These are phyloP conservation scores for Toxotes chatareus DNA, from an alignment of 2,113 vertebrate genomes.

Conservation along the genomic window DNA sequence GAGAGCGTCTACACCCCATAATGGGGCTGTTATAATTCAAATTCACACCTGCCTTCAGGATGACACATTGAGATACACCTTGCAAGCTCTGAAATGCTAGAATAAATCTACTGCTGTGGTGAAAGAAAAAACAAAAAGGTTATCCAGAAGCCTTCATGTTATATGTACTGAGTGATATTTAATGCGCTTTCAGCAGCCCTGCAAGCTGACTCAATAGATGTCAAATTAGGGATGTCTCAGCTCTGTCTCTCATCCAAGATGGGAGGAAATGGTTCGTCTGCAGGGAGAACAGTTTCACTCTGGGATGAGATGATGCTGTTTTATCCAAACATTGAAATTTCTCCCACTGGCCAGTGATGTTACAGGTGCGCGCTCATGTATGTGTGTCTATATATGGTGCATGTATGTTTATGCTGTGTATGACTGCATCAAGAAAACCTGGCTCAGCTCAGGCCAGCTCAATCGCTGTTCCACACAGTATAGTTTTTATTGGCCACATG, in stretches of 20 bases:
- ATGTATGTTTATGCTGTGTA: slow-evolving; percentile 10
- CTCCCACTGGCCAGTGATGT: slow-evolving; percentile 46
- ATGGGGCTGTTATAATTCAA: slow-evolving; percentile 16
- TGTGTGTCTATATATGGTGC: not conserved
- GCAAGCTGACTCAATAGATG: slow-evolving; percentile 69
- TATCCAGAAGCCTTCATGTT: slow-evolving; percentile 31
- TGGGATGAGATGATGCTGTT: slow-evolving; percentile 27
- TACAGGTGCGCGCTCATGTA: slow-evolving; percentile 18
- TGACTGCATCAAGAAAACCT: slow-evolving; percentile 52
- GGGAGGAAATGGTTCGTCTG: slow-evolving; percentile 44
- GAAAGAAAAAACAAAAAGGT: not conserved
- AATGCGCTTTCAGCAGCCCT: slow-evolving; percentile 55
- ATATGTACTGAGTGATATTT: slow-evolving; percentile 56
- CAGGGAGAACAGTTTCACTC: slow-evolving; percentile 30
- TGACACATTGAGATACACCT: slow-evolving; percentile 27
- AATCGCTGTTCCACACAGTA: slow-evolving; percentile 36
- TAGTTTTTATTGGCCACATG: slow-evolving; percentile 47
- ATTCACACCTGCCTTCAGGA: slow-evolving; percentile 41
- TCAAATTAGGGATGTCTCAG: slow-evolving; percentile 52
- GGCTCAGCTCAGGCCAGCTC: slow-evolving; percentile 23
- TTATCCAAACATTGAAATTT: slow-evolving; percentile 51
- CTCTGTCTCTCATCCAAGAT: slow-evolving; percentile 35
- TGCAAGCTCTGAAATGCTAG: slow-evolving; percentile 23
- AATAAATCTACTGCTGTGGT: slow-evolving; percentile 34
- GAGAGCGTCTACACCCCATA: slow-evolving; percentile 26